Evolutionary conservation across 1,140 invertebrate species (phyloP).

Genomic region (Rhopalosiphum maidis): DNA sequence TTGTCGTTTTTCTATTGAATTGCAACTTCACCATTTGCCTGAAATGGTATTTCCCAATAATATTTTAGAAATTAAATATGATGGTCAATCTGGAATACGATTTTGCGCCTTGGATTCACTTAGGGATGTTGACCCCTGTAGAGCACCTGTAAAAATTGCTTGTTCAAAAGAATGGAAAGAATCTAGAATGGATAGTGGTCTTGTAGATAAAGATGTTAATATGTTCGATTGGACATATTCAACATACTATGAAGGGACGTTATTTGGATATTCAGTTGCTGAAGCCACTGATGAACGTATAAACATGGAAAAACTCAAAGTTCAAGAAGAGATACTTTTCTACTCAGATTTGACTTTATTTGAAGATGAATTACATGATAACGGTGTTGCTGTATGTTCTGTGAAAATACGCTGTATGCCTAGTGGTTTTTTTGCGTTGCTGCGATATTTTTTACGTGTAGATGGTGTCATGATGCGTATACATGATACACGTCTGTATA

Average conservation of each 20-base stretch:
- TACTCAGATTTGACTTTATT: slow-evolving; percentile 93
- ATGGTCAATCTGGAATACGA: slow-evolving; percentile 75
- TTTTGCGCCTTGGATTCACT: slow-evolving; percentile 93
- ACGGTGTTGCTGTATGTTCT: slow-evolving; percentile 88
- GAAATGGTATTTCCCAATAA: slow-evolving; percentile 98
- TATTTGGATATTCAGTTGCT: slow-evolving; percentile 70
- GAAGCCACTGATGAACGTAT: slow-evolving; percentile 69
- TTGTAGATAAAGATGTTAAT: slow-evolving; percentile 78
- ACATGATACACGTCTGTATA: slow-evolving; percentile 91
- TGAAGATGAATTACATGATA: slow-evolving; percentile 98
- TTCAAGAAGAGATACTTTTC: slow-evolving; percentile 91
- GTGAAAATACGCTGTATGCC: slow-evolving; percentile 99
- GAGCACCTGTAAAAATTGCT: slow-evolving; percentile 81
- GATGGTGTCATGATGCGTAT: slow-evolving; percentile 89
- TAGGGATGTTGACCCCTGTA: slow-evolving; percentile 78
- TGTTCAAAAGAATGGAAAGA: slow-evolving; percentile 90
- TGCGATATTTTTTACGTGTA: slow-evolving; percentile 91
- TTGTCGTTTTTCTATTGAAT: slow-evolving; percentile 77
- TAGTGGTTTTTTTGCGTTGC: slow-evolving; percentile 87
- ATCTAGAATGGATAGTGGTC: slow-evolving; percentile 70
- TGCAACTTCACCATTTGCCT: slow-evolving; percentile 88
- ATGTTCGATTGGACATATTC: slow-evolving; percentile 99
- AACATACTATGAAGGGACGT: slow-evolving; percentile 89
- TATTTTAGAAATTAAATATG: slow-evolving; percentile 73
- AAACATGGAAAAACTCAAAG: slow-evolving; percentile 88